Evolutionary conservation across 2,113 vertebrate species (phyloP).

Genomic region (Thunnus thynnus): DNA sequence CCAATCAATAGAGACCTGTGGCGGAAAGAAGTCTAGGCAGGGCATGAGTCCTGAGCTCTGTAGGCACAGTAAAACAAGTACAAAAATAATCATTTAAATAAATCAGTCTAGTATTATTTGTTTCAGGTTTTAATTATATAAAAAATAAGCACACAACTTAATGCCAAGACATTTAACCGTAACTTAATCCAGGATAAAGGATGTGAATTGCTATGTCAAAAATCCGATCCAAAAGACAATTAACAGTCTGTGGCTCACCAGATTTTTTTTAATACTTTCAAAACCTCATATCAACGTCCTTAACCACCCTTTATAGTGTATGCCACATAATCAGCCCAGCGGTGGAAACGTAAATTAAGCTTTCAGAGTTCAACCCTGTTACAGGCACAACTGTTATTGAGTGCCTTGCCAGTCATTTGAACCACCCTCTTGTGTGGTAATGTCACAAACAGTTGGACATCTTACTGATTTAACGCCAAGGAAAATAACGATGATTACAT

Average conservation of each 20-base stretch:
- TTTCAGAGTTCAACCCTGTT: slow-evolving; percentile 55
- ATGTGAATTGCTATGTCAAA: slow-evolving; percentile 30
- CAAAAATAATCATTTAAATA: slow-evolving; percentile 31
- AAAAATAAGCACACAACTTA: slow-evolving; percentile 1
- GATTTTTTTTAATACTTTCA: slow-evolving; percentile 24
- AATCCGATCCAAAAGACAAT: slow-evolving; percentile 38
- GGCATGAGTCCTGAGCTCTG: slow-evolving; percentile 22
- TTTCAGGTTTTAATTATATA: slow-evolving; percentile 19
- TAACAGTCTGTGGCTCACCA: slow-evolving; percentile 28
- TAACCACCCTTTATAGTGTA: slow-evolving; percentile 37
- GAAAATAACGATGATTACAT: slow-evolving; percentile 91
- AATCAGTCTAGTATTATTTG: slow-evolving; percentile 17
- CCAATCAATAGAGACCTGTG: slow-evolving; percentile 73
- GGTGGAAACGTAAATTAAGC: slow-evolving; percentile 61
- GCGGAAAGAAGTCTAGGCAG: slow-evolving; percentile 40
- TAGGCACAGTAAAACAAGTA: slow-evolving; percentile 51
- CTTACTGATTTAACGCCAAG: slow-evolving; percentile 89
- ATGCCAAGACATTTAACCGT: slow-evolving; percentile 22
- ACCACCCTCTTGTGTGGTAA: slow-evolving; percentile 85
- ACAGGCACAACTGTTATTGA: slow-evolving; percentile 51
- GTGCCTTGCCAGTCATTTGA: slow-evolving; percentile 78
- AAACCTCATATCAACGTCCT: slow-evolving; percentile 41
- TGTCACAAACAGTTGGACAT: slow-evolving; percentile 87
- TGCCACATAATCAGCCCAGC: slow-evolving; percentile 55
- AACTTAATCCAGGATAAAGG: slow-evolving; percentile 35